Conservation (phyloP, 2,797 vertebrate species). For the Syncerus caffer region DNA sequence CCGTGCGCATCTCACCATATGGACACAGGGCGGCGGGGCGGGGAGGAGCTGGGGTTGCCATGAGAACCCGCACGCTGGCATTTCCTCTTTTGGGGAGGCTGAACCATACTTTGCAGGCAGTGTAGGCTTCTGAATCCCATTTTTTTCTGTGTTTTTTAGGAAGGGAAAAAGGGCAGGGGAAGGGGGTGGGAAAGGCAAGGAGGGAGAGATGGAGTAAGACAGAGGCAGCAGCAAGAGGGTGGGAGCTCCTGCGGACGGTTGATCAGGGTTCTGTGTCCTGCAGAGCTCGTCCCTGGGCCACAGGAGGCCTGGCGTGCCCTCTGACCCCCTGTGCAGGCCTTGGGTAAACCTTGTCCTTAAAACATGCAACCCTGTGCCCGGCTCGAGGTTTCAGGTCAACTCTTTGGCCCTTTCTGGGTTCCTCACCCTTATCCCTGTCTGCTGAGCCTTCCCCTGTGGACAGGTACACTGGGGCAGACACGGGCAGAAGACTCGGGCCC, state of each 20-base stretch:
- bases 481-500: background rate
- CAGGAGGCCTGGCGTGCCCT: background rate
- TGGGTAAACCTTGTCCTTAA: background rate
- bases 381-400: background rate
- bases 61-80: constrained; percentile 74
- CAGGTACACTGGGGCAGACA: background rate
- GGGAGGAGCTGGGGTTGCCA: constrained; percentile 71
- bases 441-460: background rate
- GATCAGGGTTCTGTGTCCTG: background rate
- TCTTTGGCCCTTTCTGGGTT: background rate
- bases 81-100: constrained; percentile 78
- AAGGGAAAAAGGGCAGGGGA: constrained; percentile 72
- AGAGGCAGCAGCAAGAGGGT: background rate
- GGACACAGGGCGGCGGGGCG: constrained; percentile 58
- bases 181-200: constrained; percentile 54
- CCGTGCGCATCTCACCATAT: constrained; percentile 54
- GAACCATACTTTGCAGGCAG: constrained; percentile 62
- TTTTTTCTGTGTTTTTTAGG: constrained; percentile 75
- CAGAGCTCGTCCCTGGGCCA: background rate
- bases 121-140: constrained; percentile 73
- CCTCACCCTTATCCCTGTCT: background rate
- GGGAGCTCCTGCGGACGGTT: background rate
- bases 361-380: background rate
- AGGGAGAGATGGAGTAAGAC: constrained; percentile 22
- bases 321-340: background rate